Evolutionary conservation across 2,888 invertebrate genomes (phyloP), one percentile per base, ranked within the genome.

Genomic region (Drosophila macrothrix): DNA sequence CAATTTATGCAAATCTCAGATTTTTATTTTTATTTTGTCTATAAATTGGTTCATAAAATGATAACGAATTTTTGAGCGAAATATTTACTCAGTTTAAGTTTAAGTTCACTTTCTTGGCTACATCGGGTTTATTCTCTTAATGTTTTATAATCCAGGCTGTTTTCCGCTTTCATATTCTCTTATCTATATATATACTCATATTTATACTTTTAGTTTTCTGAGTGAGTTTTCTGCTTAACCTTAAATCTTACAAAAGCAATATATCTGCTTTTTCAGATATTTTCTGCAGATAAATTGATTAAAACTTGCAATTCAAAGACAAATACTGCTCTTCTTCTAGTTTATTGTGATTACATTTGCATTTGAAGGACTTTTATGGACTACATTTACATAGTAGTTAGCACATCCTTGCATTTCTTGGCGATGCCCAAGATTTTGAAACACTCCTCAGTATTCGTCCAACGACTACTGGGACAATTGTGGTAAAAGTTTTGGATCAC

Each of bases 401-500:
- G 54, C 5, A 77, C 78, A 78, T 91, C 90, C 63, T 87, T 91
- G 77, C 91, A 90, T 56, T 76, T 82, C 29, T 81, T 80, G 33
- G 91, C 71, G 65, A 87, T 90, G 2, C 71, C 73, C 56, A 83
- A 33, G 1, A 82, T 87, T n/a, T 90, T 81, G 22, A 65, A 52
- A 28, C 90, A 91, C 56, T 91, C 90, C 1, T 78, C 65, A 2
- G 78, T 74, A 6, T 87, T 72, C 6, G 82, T 62, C 90, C 91
- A 91, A 16, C 91, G 90, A 54, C 12, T 77, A 0, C 53, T 61
- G 1, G 91, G 90, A n/a, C 90, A 90, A 1, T 81, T 90, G 28
- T 91, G 91, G 43, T 87, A 91, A 37, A 91, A 90, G 1, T 73
- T 61, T 33, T 78, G 70, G 10, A 90, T 82, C 6, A 83, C 90